Percentiles rank a stretch among this genome's conserved stretches.
These are phyloP conservation scores for Brachyptera risi DNA, from an alignment of 2,888 invertebrate species.

Conservation along the genomic window DNA sequence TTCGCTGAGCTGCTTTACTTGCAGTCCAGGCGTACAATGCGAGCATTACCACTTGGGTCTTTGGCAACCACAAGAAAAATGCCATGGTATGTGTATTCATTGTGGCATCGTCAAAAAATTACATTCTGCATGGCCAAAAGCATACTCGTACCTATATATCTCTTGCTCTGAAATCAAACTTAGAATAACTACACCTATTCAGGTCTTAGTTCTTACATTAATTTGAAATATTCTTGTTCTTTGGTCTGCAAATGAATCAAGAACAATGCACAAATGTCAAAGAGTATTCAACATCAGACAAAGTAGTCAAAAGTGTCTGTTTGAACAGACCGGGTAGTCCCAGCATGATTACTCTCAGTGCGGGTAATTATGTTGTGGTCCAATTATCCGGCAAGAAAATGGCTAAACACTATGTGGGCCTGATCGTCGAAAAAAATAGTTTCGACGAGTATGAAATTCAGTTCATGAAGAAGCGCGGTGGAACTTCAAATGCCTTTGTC, in stretches of 20 bases:
- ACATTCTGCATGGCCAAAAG: no score
- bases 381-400: background rate
- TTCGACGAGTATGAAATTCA: background rate
- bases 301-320: no score
- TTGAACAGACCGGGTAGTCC: background rate
- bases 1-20: constrained; percentile 1
- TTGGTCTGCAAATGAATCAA: no score
- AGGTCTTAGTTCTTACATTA: no score
- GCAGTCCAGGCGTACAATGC: background rate
- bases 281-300: no score
- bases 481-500: background rate
- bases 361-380: background rate
- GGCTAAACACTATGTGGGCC: background rate
- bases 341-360: background rate
- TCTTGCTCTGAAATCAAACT: no score
- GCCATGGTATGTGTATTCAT: no score
- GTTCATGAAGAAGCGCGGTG: background rate
- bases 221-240: no score
- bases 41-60: background rate
- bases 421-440: background rate
- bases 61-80: background rate
- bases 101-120: no score
- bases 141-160: no score
- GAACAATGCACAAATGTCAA: no score
- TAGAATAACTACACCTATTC: no score